Base-by-base conservation (phyloP, 2,113 vertebrate genomes). In the Salvelinus namaycush region DNA sequence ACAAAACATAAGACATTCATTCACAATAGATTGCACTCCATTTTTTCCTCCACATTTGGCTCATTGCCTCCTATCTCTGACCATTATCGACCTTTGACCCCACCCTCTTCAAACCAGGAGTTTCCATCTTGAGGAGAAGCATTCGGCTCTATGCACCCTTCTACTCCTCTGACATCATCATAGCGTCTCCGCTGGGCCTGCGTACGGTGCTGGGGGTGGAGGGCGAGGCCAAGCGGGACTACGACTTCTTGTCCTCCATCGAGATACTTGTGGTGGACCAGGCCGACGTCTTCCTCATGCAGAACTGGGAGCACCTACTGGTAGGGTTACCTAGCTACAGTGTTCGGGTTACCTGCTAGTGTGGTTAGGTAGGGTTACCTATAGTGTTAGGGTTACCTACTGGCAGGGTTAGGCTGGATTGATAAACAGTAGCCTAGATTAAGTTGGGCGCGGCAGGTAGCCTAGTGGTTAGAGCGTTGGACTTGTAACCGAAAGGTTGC, bases 291-390 rank as follows among this genome's bases (percentile, higher is more conserved):
- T 95, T 96, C 82, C 94, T 99, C 81, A 99, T 99, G 98, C 98
- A 99, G 92, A 99, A 99, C 76, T 99, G 98, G 98, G 98, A 99
- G 64, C 98, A 99, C 0, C 83, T 99, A 59, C 84, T 99, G 96
- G 98, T 99, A 88, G 82, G 91, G 72, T 62, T 22, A 54, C 51
- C 51, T 54, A 44, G 39, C 39, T 44, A 44, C 3, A 44, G 39
- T 44, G 39, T 44, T 39, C 2, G 39, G 49, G 49, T 51, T 51
- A 51, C 12, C 49, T 51, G 8, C 14, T 12, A 4, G 48, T 51
- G 13, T 11, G 48, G 13, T 49, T 49, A 49, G 96, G 97, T 99
- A 87, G 82, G 91, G 72, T 62, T n/a, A 51, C 49, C 49, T 51
- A 34, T 34, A 34, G 34, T 34, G 13, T 34, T 34, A 34, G 31